These are phyloP conservation scores for Brachionus koreanus DNA, from an alignment of 1,140 invertebrate species.

Conservation along the genomic window DNA sequence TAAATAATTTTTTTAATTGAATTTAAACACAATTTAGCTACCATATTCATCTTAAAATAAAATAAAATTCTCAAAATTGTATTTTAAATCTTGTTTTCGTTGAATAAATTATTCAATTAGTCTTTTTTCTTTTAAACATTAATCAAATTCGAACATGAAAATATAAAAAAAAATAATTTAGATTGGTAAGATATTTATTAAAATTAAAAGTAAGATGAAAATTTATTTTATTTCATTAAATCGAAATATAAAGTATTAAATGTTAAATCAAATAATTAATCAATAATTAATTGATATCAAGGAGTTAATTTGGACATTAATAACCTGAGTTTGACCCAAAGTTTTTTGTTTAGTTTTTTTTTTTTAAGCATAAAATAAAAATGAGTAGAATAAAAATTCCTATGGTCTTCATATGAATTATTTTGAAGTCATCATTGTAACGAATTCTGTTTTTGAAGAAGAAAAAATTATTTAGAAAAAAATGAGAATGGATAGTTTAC, in stretches of 20 bases:
- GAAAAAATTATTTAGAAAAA: not conserved
- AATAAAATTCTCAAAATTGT: no score
- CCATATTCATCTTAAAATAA: no score
- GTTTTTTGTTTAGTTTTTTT: not conserved
- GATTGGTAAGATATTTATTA: not conserved
- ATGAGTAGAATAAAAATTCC: constrained; percentile 12
- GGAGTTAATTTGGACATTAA: not conserved
- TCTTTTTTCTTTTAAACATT: no score
- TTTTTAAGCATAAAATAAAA: not conserved
- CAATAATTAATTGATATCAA: not conserved
- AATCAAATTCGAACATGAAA: no score
- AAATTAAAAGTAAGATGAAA: not conserved
- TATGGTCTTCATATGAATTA: constrained; percentile 61
- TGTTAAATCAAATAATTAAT: not conserved
- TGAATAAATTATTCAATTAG: no score
- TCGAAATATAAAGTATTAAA: not conserved
- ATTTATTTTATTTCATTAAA: not conserved
- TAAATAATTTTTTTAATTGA: no score
- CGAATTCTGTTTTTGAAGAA: constrained; percentile 70
- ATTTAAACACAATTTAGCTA: no score
- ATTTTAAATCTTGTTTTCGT: no score
- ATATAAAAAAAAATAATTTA: not conserved
- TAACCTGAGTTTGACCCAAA: constrained; percentile 30
- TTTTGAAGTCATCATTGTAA: constrained; percentile 98
- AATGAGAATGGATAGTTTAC: not conserved